Evolutionary conservation across 2,888 invertebrate species (phyloP), one percentile per base, ranked within the genome.

Genomic region (Nymphalis polychloros): DNA sequence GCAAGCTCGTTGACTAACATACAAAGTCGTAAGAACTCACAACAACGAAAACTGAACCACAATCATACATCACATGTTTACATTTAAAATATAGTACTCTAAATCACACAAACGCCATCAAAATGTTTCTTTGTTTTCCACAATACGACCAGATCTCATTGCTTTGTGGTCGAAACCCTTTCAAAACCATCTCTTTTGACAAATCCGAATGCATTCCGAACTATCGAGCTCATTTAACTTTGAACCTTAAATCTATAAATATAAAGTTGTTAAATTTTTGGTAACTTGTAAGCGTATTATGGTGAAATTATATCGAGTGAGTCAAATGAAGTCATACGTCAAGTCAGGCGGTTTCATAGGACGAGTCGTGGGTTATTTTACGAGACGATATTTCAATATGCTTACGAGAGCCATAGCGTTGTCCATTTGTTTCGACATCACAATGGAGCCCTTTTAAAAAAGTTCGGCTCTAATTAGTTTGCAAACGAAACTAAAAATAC

Each of bases 271-370:
- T 8, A 2, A 3, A 41, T 23, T 10, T 23, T 41, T 69, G 50
- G 31, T 17, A 5, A 35, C 16, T 20, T 46, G 48, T 67, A 74
- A 62, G 65, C 60, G 52, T 55, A 76, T 64, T 53, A 79, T 86
- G 77, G 90, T 79, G 73, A 75, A 80, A 84, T 80, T 86, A 89
- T 89, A 91, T 90, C 87, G 89, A 88, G 84, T 82, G 86, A 84
- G 87, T 85, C 87, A 89, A 92, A 92, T 92, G 90, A 92, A 92
- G 92, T 80, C 87, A 90, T 92, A 85, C 84, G 83, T 92, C 91
- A 88, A 73, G 85, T 85, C 82, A 83, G 84, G 88, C 85, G 86
- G 89, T 90, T 88, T 86, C 84, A 79, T 84, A 77, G 85, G 84
- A 83, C 84, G 83, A 86, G 83, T 80, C 78, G 81, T 79, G 84